Base-by-base conservation (phyloP, 2,888 invertebrate genomes). In the Hecatera dysodea region DNA sequence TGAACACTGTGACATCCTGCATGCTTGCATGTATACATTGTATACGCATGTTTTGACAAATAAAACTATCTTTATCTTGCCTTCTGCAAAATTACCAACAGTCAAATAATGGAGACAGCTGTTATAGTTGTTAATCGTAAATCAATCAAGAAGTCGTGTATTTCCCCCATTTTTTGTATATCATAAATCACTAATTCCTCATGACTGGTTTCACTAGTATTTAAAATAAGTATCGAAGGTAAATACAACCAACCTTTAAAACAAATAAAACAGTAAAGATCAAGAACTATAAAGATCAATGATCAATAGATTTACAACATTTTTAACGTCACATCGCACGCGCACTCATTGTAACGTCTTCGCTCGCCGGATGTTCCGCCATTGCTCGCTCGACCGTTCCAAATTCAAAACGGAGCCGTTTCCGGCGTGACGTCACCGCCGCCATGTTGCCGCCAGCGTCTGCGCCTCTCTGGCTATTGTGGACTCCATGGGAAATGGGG, bases 371-470 rank as follows among this genome's bases (percentile, higher is more conserved):
- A 96, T 95, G 95, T 94, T 90, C 95, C 94, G 93, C 95, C 95
- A 95, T 94, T 95, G 95, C 94, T 92, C 95, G 94, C 93, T 95
- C 94, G 95, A 96, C 95, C 95, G 95, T 95, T 94, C 94, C 93
- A 93, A 96, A 96, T 95, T 95, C 94, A 95, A 95, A 95, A 95
- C 95, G 95, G 95, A 95, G 95, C 90, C 90, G 92, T 93, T 95
- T 95, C 95, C 95, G 95, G 94, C 90, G 92, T 94, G 94, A 95
- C 95, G 95, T 95, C 95, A 95, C 78, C 89, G 89, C 73, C 91
- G 92, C 93, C 93, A 93, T 93, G 92, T 93, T 93, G 91, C 86
- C 93, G 92, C 86, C 89, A 90, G 91, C 92, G 92, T 90, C 89
- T 89, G 93, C 89, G 91, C 89, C 85, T 91, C 86, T 84, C 86